Evolutionary conservation across 2,888 invertebrate species (phyloP).

Genomic region (Deroplatys truncata): DNA sequence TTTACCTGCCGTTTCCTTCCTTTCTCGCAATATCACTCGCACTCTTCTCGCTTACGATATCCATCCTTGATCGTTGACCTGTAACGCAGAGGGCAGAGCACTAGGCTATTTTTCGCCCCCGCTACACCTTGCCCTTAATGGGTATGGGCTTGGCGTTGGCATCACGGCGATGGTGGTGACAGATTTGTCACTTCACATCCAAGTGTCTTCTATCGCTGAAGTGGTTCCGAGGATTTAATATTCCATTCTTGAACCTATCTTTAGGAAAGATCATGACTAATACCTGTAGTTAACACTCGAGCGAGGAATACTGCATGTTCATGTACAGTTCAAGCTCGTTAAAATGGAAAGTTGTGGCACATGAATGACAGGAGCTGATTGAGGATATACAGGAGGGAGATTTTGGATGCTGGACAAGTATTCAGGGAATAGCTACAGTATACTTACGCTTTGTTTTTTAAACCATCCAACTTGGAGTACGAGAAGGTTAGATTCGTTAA

Average conservation of each 20-base stretch:
- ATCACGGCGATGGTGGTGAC: not conserved
- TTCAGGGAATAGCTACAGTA: not conserved
- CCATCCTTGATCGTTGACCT: slow-evolving; percentile 3
- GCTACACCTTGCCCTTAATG: not conserved
- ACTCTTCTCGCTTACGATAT: not conserved
- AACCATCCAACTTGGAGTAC: not conserved
- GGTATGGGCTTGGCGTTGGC: not conserved
- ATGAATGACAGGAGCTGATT: not conserved
- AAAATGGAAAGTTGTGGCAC: not conserved
- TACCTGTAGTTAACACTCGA: not conserved
- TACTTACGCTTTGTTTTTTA: not conserved
- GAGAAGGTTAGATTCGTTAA: too few species aligned
- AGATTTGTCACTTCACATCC: not conserved
- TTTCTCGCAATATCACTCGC: not conserved
- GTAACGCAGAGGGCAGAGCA: not conserved
- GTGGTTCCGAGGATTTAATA: not conserved
- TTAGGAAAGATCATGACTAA: not conserved
- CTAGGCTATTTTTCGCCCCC: not conserved
- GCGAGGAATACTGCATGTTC: not conserved
- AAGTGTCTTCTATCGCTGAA: not conserved
- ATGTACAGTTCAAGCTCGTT: not conserved
- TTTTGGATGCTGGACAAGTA: not conserved
- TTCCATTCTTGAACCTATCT: not conserved
- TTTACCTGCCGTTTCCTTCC: slow-evolving; percentile 5
- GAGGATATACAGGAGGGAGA: not conserved